Percentiles rank a stretch among this genome's conserved stretches.
Evolutionary conservation across 2,797 vertebrate species (phyloP).

Genomic region (Pantherophis alleghaniensis): DNA sequence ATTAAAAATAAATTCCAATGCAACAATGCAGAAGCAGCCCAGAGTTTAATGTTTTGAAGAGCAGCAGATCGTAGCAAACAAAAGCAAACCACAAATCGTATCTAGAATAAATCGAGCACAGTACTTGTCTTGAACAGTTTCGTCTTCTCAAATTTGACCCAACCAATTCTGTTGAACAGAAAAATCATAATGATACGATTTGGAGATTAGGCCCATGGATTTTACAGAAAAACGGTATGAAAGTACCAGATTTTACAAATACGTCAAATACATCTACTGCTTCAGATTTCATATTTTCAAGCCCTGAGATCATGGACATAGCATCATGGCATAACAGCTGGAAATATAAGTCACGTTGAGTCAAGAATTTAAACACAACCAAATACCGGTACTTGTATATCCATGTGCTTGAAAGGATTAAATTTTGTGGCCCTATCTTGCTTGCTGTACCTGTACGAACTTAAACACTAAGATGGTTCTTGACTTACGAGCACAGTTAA

Average conservation of each 20-base stretch:
- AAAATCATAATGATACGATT: neutral
- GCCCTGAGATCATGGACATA: neutral
- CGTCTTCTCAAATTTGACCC: neutral
- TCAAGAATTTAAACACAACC: neutral
- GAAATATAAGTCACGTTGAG: neutral
- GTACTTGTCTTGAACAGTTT: neutral
- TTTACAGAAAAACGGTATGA: neutral
- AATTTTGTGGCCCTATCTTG: neutral
- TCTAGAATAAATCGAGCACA: neutral
- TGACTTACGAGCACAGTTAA: neutral
- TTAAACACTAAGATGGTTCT: neutral
- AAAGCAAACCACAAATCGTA: neutral
- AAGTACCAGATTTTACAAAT: neutral
- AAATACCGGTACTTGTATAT: neutral
- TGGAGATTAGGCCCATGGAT: neutral
- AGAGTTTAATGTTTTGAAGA: neutral
- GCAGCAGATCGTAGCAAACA: neutral
- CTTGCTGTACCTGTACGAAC: neutral
- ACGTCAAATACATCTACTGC: neutral
- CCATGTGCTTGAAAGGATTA: neutral
- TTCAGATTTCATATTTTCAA: neutral
- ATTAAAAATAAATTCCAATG: neutral
- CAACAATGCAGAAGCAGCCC: neutral
- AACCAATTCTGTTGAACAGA: neutral
- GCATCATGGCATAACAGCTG: neutral